phyloP scores from a whole-genome alignment of 2,797 vertebrate genomes.

The Nothura maculosa region DNA sequence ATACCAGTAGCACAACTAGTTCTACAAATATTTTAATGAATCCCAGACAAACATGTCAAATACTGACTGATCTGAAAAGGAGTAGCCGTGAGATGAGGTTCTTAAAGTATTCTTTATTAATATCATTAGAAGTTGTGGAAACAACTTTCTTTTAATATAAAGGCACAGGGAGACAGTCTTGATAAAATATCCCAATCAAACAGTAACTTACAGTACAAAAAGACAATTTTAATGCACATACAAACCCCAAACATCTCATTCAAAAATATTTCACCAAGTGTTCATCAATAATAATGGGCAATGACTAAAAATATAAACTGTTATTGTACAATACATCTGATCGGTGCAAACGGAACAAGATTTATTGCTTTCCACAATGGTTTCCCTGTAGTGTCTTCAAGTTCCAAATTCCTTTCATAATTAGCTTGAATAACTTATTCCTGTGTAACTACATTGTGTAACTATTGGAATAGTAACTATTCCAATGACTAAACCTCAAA shows the following conservation, averaged over 20 bases:
- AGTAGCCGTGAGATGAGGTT: conserved; percentile 64
- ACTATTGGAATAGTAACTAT: no score
- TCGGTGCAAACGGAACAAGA: conserved; percentile 85
- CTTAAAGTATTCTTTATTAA: conserved; percentile 94
- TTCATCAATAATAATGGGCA: conserved; percentile 80
- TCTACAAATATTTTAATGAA: background rate
- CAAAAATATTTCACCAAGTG: conserved; percentile 83
- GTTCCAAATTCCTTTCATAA: conserved; percentile 73
- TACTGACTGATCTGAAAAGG: conserved; percentile 17
- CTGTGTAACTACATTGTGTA: background rate
- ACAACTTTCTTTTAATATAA: conserved; percentile 98
- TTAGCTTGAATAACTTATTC: conserved; percentile 51
- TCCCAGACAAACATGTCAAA: background rate
- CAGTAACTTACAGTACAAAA: conserved; percentile 95
- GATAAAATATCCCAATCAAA: conserved; percentile 93
- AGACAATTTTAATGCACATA: conserved; percentile 94
- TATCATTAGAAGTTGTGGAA: conserved; percentile 97
- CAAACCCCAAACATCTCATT: conserved; percentile 88
- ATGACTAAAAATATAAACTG: conserved; percentile 88
- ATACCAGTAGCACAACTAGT: background rate
- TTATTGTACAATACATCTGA: conserved; percentile 86
- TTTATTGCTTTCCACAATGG: conserved; percentile 93
- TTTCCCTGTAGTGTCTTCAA: conserved; percentile 81
- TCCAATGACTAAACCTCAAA: conserved; percentile 55
- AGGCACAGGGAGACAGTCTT: conserved; percentile 98